Evolutionary conservation across 2,888 invertebrate genomes (phyloP), one percentile per base, ranked within the genome.

Genomic region (Diplolepis rosae): DNA sequence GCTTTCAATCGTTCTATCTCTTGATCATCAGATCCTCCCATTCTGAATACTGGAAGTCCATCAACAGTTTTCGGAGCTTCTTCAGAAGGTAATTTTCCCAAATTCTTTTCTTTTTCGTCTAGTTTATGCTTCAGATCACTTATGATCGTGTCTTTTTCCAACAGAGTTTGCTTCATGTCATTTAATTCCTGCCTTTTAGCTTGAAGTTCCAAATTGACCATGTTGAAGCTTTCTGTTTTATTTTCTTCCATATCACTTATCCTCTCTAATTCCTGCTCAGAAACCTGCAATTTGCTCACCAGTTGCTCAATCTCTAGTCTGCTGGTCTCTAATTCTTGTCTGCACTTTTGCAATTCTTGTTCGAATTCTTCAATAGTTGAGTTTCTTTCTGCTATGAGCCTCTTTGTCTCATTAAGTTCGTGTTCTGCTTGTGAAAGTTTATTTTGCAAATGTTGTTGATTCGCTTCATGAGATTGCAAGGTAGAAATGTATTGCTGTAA

Each of bases 141-240:
- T 1, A 84, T 72, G n/a, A 79, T 68, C n/a, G 70, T 75, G 52
- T 84, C 81, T 22, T 83, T 86, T 9, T 83, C 81, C 0, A 52
- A 71, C 30, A 83, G 52, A 2, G 75, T 73, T 27, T 82, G 76
- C 18, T 79, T 79, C 65, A 72, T 73, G 42, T 69, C 72, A 39
- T 6, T 68, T 13, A 90, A 77, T 15, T 90, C 89, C 48, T 89
- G 86, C 1, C 90, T 82, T 81, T 90, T 89, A 71, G 75, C 54
- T 1, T 70, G 71, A 4, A 78, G 35, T 45, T 74, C 69, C 11
- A 52, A 51, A 2, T 77, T 69, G 0, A 77, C 2, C n/a, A 52
- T 22, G 35, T 75, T 70, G 35, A 73, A 71, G 7, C 71, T 71
- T 9, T 68, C 15, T 1, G 77, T 74, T 15, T 77, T 76, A 4